Base-by-base conservation (phyloP, 1,140 invertebrate genomes). In the Lordiphosa collinella region DNA sequence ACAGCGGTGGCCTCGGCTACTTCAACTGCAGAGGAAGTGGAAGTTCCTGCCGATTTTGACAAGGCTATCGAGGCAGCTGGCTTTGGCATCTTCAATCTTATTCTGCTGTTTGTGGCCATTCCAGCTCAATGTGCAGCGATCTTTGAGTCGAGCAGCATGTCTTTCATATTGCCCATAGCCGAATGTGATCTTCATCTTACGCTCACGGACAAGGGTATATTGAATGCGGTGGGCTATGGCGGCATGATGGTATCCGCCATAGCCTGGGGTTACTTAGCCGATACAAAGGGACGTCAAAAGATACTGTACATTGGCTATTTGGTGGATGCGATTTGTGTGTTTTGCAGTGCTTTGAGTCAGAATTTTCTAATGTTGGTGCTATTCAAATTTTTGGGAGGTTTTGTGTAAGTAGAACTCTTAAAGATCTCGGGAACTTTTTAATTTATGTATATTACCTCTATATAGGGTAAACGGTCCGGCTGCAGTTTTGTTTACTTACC, bases 161-260 rank as follows among this genome's bases (percentile, higher is more conserved):
- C 93, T 1, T 93, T 92, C 82, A 93, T 94, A 61, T 89, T 94
- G 66, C 93, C 94, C 1, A 89, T 92, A 3, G 94, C 93, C 0
- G 92, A 93, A 66, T 95, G 94, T 71, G 94, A 95, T 87, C 90
- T 95, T 34, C 66, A 92, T 13, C 87, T 95, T 29, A 90, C 90
- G 1, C 73, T 93, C 1, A 78, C 92, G 10, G 91, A 94, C 25
- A 94, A 94, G 90, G 94, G 94, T 1, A 90, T 93, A 2, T 78
- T 95, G 0, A 94, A 93, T 56, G 93, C 92, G 0, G 90, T 92
- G 36, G 90, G 91, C 16, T 95, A 94, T 87, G 90, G 80, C 93
- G 95, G 95, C 41, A 96, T 96, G 95, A 92, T 96, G 62, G 90
- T 92, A 0, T 95, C 95, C 41, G 94, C 94, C 0, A 92, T 95